A percentile compares a stretch with the other conserved stretches of the same genome.
phyloP scores from a whole-genome alignment of 1,140 invertebrate genomes.

The Diabrotica virgifera region DNA sequence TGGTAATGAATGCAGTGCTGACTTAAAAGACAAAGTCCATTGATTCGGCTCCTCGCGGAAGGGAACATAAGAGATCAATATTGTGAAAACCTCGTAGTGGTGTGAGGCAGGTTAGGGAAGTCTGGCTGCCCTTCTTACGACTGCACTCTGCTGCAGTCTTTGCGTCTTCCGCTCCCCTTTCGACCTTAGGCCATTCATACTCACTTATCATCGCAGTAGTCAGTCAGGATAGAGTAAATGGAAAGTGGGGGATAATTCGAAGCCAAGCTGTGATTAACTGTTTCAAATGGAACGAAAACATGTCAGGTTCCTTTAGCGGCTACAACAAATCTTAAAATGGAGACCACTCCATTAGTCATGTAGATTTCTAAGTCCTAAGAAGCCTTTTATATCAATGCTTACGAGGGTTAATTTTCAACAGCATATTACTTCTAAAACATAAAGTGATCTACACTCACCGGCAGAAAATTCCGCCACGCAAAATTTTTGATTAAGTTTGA shows the following conservation, averaged over 20 bases:
- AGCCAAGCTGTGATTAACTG: conserved; percentile 14
- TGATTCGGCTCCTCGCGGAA: conserved; percentile 36
- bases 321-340: neutral
- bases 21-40: conserved; percentile 37
- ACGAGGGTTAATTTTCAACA: too few relatives aligned
- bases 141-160: conserved; percentile 31
- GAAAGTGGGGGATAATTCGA: conserved; percentile 12
- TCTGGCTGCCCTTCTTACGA: conserved; percentile 21
- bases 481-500: too few relatives aligned
- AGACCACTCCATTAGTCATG: neutral
- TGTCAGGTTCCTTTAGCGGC: neutral
- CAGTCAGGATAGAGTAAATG: conserved; percentile 3
- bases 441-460: too few relatives aligned
- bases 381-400: too few relatives aligned
- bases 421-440: too few relatives aligned
- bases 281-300: conserved; percentile 10
- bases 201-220: conserved; percentile 15
- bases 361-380: too few relatives aligned
- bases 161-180: conserved; percentile 25
- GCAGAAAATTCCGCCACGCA: too few relatives aligned
- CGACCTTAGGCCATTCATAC: conserved; percentile 14
- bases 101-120: conserved; percentile 41
- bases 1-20: conserved; percentile 21
- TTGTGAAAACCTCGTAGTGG: conserved; percentile 32
- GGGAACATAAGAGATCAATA: conserved; percentile 38